phyloP scores from a whole-genome alignment of 2,888 invertebrate species.

The Prenolepis imparis region DNA sequence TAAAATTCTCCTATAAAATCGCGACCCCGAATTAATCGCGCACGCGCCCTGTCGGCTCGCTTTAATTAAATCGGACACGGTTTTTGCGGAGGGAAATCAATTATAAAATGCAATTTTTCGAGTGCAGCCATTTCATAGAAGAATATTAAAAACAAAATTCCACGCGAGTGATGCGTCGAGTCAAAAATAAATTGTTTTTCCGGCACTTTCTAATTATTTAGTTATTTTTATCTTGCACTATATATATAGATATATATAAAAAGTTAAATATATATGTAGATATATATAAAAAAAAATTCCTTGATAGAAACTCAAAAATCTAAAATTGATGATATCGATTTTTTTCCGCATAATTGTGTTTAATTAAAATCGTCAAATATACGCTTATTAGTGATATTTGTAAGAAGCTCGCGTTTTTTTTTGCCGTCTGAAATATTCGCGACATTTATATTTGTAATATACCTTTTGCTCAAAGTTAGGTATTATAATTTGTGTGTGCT shows the following conservation, averaged over 20 bases:
- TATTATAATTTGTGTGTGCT: not conserved
- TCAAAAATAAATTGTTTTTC: not conserved
- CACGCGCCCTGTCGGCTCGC: not conserved
- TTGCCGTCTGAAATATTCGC: conserved; percentile 1
- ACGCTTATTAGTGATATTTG: not conserved
- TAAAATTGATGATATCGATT: not conserved
- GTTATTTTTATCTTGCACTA: not conserved
- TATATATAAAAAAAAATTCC: not conserved
- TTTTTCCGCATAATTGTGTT: not conserved
- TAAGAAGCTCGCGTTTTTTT: not conserved
- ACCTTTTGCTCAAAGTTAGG: not conserved
- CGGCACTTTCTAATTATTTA: not conserved
- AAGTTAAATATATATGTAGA: too few species aligned
- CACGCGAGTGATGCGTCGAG: not conserved
- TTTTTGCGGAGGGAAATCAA: not conserved
- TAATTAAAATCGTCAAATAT: not conserved
- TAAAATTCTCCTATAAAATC: not conserved
- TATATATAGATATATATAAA: not conserved
- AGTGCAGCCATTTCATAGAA: not conserved
- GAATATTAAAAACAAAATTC: not conserved
- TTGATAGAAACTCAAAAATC: not conserved
- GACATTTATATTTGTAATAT: not conserved
- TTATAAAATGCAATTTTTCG: not conserved
- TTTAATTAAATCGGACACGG: not conserved
- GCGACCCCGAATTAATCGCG: not conserved